Conservation (phyloP, 2,797 vertebrate species). For the Enoplosus armatus region DNA sequence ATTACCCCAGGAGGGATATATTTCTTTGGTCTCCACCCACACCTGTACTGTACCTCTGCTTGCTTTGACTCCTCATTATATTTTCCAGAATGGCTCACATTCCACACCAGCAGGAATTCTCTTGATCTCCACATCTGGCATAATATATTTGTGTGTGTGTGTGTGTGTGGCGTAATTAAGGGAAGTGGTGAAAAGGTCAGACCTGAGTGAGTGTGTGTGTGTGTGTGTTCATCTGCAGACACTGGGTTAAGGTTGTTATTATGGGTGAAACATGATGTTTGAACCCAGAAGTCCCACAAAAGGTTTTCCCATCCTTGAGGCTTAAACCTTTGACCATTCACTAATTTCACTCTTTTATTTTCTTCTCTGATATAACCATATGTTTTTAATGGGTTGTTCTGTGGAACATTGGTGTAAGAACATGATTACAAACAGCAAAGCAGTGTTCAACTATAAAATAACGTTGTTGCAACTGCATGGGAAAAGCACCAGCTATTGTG, state of each 20-base stretch:
- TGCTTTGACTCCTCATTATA: slow-evolving; percentile 56
- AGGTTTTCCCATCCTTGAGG: background rate
- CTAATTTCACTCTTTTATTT: slow-evolving; percentile 4
- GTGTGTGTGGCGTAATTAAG: slow-evolving; percentile 66
- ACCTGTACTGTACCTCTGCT: slow-evolving; percentile 62
- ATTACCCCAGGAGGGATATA: slow-evolving; percentile 20
- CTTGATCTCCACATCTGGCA: slow-evolving; percentile 79
- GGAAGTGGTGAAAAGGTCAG: slow-evolving; percentile 74
- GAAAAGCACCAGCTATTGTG: slow-evolving; percentile 42
- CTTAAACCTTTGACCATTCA: background rate
- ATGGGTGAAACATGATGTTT: slow-evolving; percentile 8
- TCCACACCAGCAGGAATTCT: slow-evolving; percentile 74
- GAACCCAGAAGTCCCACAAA: background rate
- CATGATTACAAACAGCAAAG: slow-evolving; percentile 6
- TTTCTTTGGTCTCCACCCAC: slow-evolving; percentile 58
- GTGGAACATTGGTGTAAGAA: background rate
- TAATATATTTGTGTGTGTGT: slow-evolving; percentile 35
- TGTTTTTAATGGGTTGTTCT: slow-evolving; percentile 18
- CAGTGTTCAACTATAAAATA: background rate
- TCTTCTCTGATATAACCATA: background rate
- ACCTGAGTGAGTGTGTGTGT: slow-evolving; percentile 23
- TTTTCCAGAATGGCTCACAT: slow-evolving; percentile 76
- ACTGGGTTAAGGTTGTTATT: slow-evolving; percentile 26
- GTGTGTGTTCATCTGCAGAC: slow-evolving; percentile 51
- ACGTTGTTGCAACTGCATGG: slow-evolving; percentile 1